A percentile compares a stretch with the other conserved stretches of the same genome.
phyloP scores from a whole-genome alignment of 2,797 vertebrate genomes.

The Nyctalus aviator region DNA sequence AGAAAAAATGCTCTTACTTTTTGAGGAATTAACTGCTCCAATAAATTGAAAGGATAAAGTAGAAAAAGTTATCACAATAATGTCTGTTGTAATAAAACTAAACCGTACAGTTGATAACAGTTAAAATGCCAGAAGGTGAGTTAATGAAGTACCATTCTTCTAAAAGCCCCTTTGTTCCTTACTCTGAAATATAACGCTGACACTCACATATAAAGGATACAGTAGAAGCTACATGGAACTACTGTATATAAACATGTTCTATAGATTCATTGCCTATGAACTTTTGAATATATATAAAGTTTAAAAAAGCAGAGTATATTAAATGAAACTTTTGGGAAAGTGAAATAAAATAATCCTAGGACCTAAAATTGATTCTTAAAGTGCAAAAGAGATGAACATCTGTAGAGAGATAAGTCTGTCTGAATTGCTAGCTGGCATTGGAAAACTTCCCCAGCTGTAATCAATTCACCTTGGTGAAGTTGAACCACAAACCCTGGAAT shows the following conservation, averaged over 20 bases:
- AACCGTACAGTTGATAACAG: constrained; percentile 82
- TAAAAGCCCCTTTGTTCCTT: constrained; percentile 69
- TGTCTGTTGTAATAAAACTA: constrained; percentile 84
- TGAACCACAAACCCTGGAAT: neutral
- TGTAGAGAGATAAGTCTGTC: constrained; percentile 24
- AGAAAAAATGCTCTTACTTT: constrained; percentile 85
- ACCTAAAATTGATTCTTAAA: constrained; percentile 59
- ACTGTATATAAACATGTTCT: neutral
- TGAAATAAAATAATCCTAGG: constrained; percentile 64
- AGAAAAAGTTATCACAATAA: constrained; percentile 89
- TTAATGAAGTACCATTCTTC: constrained; percentile 77
- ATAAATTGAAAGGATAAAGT: constrained; percentile 89
- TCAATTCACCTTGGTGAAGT: constrained; percentile 14
- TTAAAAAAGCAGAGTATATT: constrained; percentile 56
- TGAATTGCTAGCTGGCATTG: neutral
- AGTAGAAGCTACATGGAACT: constrained; percentile 46
- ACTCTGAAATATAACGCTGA: constrained; percentile 73
- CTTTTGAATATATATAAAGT: constrained; percentile 58
- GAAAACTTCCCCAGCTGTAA: neutral
- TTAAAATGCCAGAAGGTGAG: constrained; percentile 81
- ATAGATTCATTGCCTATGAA: constrained; percentile 55
- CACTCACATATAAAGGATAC: constrained; percentile 59
- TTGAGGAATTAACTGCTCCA: constrained; percentile 88
- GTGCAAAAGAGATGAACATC: constrained; percentile 42
- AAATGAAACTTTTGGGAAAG: constrained; percentile 70